A percentile compares a stretch with the other conserved stretches of the same genome.
These are phyloP conservation scores for Polyodon spathula DNA, from an alignment of 2,113 vertebrate species.

Conservation along the genomic window DNA sequence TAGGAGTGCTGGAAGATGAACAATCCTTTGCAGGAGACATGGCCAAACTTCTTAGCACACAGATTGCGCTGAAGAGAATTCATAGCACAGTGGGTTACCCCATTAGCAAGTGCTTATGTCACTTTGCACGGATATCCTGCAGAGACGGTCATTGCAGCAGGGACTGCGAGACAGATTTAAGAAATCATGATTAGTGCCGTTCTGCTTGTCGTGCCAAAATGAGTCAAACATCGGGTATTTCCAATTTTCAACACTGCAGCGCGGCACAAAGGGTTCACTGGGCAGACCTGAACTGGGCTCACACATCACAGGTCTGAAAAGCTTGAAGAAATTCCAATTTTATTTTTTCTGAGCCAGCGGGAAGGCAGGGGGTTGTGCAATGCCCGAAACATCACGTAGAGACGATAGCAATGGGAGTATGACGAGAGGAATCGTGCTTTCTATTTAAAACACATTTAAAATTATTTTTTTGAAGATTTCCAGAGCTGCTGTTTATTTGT, in stretches of 20 bases:
- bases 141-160: conserved; percentile 27
- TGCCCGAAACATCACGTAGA: too few relatives aligned
- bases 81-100: conserved; percentile 18
- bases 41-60: too few relatives aligned
- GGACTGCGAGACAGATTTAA: conserved; percentile 20
- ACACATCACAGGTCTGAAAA: conserved; percentile 23
- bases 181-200: conserved; percentile 32
- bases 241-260: conserved; percentile 32
- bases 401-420: too few relatives aligned
- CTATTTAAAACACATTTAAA: too few relatives aligned
- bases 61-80: not conserved
- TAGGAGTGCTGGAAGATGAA: too few relatives aligned
- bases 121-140: conserved; percentile 27
- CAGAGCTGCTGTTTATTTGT: too few relatives aligned
- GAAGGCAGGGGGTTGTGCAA: too few relatives aligned
- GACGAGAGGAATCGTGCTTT: too few relatives aligned
- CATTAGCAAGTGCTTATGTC: conserved; percentile 34
- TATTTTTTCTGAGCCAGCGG: too few relatives aligned
- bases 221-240: conserved; percentile 5
- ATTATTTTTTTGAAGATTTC: too few relatives aligned
- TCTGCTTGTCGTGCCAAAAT: conserved; percentile 19
- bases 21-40: too few relatives aligned
- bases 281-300: conserved; percentile 27
- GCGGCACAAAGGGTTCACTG: conserved; percentile 13
- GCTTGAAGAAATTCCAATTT: conserved; percentile 21